A percentile compares a stretch with the other conserved stretches of the same genome.
phyloP scores from a whole-genome alignment of 1,140 invertebrate genomes.

The Hyles euphorbiae region DNA sequence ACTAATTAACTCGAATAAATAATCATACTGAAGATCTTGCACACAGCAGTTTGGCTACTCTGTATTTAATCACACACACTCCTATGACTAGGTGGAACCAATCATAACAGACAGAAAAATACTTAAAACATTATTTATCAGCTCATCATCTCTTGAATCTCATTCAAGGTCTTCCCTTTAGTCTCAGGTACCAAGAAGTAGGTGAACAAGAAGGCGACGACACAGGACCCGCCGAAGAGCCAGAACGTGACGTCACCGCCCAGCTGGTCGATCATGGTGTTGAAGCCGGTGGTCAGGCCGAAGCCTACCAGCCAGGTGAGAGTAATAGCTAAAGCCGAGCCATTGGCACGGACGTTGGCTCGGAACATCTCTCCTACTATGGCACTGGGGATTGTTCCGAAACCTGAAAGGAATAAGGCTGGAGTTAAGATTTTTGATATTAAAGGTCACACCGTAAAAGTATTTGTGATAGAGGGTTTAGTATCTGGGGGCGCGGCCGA shows the following conservation, averaged over 20 bases:
- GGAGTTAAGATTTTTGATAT: conserved; percentile 1
- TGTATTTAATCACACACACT: too few relatives aligned
- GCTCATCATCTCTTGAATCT: conserved; percentile 81
- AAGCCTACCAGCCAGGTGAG: conserved; percentile 85
- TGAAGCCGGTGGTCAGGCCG: conserved; percentile 83
- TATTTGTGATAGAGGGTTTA: too few relatives aligned
- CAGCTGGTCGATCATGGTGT: conserved; percentile 75
- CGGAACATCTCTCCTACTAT: conserved; percentile 81
- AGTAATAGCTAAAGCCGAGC: conserved; percentile 78
- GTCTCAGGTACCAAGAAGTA: conserved; percentile 85
- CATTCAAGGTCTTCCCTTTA: conserved; percentile 82
- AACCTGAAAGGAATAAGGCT: conserved; percentile 65
- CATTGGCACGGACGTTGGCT: conserved; percentile 80
- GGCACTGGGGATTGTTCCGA: conserved; percentile 83
- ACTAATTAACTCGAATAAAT: too few relatives aligned
- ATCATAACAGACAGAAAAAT: too few relatives aligned
- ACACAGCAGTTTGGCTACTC: too few relatives aligned
- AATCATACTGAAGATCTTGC: too few relatives aligned
- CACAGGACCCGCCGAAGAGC: conserved; percentile 83
- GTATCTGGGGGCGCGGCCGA: too few relatives aligned
- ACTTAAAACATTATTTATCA: conserved; percentile 12
- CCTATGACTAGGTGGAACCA: too few relatives aligned
- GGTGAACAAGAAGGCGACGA: conserved; percentile 78
- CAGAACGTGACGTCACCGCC: conserved; percentile 85
- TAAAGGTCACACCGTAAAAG: too few relatives aligned